Evolutionary conservation across 2,888 invertebrate species (phyloP).

Genomic region (Lutraria lutraria): DNA sequence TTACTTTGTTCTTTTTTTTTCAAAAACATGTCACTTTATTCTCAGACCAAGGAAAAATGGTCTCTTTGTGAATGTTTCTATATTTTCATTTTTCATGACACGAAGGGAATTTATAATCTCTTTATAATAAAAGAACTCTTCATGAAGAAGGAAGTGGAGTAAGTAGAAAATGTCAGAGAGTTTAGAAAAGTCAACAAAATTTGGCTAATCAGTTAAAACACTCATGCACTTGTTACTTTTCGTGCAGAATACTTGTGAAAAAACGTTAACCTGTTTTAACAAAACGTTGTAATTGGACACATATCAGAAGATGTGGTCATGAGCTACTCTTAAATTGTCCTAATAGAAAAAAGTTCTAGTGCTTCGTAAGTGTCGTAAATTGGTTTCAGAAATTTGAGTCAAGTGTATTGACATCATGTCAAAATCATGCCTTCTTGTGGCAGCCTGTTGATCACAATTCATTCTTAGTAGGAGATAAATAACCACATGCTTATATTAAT

Average conservation of each 20-base stretch:
- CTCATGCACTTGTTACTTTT: not conserved
- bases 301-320: slow-evolving; percentile 21
- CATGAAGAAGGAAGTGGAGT: not conserved
- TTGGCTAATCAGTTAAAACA: not conserved
- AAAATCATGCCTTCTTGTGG: not conserved
- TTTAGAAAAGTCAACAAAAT: not conserved
- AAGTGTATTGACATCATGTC: slow-evolving; percentile 17
- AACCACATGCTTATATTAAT: no score
- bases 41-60: not conserved
- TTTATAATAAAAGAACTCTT: not conserved
- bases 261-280: not conserved
- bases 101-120: not conserved
- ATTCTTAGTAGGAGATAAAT: not conserved
- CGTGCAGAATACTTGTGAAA: not conserved
- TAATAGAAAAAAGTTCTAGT: slow-evolving; percentile 4
- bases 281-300: slow-evolving; percentile 25
- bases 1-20: not conserved
- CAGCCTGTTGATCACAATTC: not conserved
- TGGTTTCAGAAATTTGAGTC: slow-evolving; percentile 42
- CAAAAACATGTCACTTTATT: not conserved
- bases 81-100: not conserved
- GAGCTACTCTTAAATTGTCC: not conserved
- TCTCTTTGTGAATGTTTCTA: not conserved
- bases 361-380: slow-evolving; percentile 11
- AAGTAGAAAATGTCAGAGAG: not conserved